Base-by-base conservation (phyloP, 2,888 invertebrate species). In the Thelaira solivaga region DNA sequence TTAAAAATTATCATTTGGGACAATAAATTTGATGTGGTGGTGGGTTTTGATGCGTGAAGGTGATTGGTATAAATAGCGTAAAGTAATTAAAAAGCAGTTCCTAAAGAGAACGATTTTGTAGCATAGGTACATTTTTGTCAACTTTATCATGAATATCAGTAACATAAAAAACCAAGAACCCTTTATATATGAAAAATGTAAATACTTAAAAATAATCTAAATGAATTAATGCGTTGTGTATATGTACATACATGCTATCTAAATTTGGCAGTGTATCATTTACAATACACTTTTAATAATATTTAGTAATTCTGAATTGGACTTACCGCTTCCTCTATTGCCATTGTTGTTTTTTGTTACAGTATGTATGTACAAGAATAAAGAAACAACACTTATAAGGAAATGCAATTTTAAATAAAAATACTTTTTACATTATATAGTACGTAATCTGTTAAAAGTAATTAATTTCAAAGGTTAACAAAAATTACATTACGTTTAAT, bases 291-390 rank as follows among this genome's bases (percentile, higher is more conserved):
- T 16, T 43, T 53, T 18, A 41, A 13, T 13, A 64, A 13, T 51
- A 13, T n/a, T 45, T 16, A 41, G 53, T 72, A 47, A 39, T 34
- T 34, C 2, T 7, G 20, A 26, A 5, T 64, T 31, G 13, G 43
- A 77, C 72, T 77, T 77, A 77, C 77, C 77, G 45, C 24, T 68
- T 62, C 47, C 22, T 53, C 34, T 62, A 62, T 29, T 57, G 57
- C 68, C 10, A 68, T 49, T 64, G 59, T 73, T 59, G 29, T 51
- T 59, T 57, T 67, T 31, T 65, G n/a, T n/a, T n/a, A n/a, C n/a
- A n/a, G n/a, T n/a, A n/a, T n/a, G n/a, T 29, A 34, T n/a, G 43
- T 13, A 57, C 39, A 62, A 61, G 20, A n/a, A n/a, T n/a, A 47
- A 24, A 59, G 34, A 59, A 20, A 43, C 10, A 64, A 73, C 49